These are phyloP conservation scores for Eupithecia pulchellata DNA, from an alignment of 2,888 invertebrate genomes.

Conservation along the genomic window DNA sequence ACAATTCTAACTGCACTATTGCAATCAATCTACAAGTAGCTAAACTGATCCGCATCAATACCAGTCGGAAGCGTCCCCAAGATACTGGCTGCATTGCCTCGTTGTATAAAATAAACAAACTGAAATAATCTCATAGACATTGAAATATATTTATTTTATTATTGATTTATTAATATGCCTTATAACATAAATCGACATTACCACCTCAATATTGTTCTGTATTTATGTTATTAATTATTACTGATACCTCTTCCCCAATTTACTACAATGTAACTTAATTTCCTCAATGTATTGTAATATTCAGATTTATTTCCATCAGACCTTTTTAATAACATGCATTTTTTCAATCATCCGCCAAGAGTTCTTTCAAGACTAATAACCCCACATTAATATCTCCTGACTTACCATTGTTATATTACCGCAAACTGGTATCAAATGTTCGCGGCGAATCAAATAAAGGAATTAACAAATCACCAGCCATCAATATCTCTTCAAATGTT, in stretches of 20 bases:
- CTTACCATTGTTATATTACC: conserved; percentile 62
- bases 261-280: background rate
- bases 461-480: conserved; percentile 78
- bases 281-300: background rate
- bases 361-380: conserved; percentile 50
- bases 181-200: background rate
- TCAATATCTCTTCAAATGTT: conserved; percentile 73
- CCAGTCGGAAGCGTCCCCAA: no score
- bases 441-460: conserved; percentile 70
- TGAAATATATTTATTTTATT: no score
- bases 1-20: no score
- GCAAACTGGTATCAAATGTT: conserved; percentile 69
- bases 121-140: no score
- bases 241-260: background rate
- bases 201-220: background rate
- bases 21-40: no score
- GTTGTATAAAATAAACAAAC: no score
- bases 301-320: background rate
- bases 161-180: background rate
- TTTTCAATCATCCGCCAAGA: conserved; percentile 32
- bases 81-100: no score
- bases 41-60: no score
- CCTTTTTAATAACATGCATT: background rate
- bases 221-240: no score
- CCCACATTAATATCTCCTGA: conserved; percentile 57